Conservation (phyloP, 2,888 invertebrate species). For the Morinoia aosen region DNA sequence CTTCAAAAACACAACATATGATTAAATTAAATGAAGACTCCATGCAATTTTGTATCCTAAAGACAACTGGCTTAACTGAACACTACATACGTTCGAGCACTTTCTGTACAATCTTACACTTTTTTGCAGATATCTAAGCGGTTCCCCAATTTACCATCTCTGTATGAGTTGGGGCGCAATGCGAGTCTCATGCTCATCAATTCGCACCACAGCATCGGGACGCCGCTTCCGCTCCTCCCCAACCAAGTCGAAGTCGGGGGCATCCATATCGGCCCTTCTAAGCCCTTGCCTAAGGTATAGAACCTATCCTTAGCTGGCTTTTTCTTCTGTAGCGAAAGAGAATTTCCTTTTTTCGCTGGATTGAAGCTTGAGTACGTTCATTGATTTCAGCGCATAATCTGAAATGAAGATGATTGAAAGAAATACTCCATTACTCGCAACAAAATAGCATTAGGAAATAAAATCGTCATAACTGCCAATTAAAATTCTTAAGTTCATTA, state of each 20-base stretch:
- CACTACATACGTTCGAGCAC: too few species aligned
- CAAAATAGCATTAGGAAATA: too few species aligned
- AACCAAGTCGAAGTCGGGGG: constrained; percentile 79
- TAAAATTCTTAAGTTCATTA: too few species aligned
- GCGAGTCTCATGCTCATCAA: constrained; percentile 74
- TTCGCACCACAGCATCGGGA: constrained; percentile 73
- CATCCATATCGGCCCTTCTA: constrained; percentile 75
- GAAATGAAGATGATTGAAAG: too few species aligned
- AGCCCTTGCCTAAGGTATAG: constrained; percentile 68
- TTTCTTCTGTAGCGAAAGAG: too few species aligned
- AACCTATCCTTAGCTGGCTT: not conserved
- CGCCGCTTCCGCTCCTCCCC: constrained; percentile 75
- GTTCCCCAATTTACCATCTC: constrained; percentile 66
- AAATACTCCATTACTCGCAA: too few species aligned
- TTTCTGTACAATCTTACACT: too few species aligned
- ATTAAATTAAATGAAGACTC: too few species aligned
- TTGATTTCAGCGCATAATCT: not conserved
- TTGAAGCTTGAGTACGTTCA: not conserved
- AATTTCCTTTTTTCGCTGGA: not conserved
- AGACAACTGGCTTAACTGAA: too few species aligned
- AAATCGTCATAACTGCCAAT: too few species aligned
- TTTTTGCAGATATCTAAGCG: constrained; percentile 65
- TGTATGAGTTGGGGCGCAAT: constrained; percentile 71
- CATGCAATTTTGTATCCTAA: too few species aligned
- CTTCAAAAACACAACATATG: too few species aligned